Percentiles rank a stretch among this genome's conserved stretches.
Conservation (phyloP, 2,797 vertebrate species). For the Eremophila alpestris region DNA sequence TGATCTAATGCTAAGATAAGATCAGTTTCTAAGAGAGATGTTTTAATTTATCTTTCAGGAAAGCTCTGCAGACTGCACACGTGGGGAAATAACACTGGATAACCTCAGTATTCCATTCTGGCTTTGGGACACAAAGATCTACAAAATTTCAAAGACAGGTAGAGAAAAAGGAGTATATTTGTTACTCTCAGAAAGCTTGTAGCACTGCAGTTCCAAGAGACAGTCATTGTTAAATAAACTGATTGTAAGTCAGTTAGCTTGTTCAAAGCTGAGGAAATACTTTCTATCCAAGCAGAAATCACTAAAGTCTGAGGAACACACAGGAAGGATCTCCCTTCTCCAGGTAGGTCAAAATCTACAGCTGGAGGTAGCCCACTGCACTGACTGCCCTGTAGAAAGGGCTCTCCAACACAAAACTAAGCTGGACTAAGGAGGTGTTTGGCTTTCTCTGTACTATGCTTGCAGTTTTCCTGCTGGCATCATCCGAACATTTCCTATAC, state of each 20-base stretch:
- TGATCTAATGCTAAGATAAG: conserved; percentile 30
- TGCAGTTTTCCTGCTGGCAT: neutral
- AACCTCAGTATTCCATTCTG: neutral
- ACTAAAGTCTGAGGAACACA: neutral
- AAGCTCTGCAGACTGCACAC: neutral
- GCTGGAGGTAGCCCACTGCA: neutral
- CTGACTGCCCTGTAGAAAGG: neutral
- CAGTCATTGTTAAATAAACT: neutral
- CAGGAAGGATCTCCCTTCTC: neutral
- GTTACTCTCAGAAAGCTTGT: neutral
- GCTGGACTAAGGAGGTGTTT: neutral
- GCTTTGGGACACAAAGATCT: neutral
- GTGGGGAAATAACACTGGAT: neutral
- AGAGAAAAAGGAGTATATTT: neutral
- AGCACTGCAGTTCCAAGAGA: neutral
- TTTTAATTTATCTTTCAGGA: conserved; percentile 8
- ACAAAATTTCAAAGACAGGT: neutral
- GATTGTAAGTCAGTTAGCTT: neutral
- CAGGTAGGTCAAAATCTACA: neutral
- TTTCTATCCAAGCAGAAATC: neutral
- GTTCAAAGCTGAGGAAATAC: neutral
- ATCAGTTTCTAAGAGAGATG: neutral
- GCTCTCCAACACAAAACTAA: neutral
- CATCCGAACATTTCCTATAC: neutral
- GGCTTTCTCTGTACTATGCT: neutral